phyloP scores from a whole-genome alignment of 2,888 invertebrate genomes.

The Thyatira batis region DNA sequence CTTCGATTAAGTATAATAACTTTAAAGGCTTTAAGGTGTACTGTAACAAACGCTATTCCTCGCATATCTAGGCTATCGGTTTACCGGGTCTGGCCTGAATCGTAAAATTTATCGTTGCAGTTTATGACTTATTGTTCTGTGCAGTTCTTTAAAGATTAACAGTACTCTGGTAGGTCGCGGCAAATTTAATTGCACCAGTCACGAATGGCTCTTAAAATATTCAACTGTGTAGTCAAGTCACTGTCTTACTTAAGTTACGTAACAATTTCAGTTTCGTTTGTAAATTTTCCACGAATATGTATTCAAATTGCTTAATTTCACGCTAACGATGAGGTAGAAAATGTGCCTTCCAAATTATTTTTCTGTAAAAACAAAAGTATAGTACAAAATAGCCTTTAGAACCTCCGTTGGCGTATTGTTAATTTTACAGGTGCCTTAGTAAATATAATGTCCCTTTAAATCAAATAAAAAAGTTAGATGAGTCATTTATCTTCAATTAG shows the following conservation, averaged over 20 bases:
- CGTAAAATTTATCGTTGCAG: slow-evolving; percentile 68
- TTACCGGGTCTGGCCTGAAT: slow-evolving; percentile 53
- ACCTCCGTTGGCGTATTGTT: not conserved
- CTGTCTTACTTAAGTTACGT: slow-evolving; percentile 22
- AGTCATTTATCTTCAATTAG: not conserved
- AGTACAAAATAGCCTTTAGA: not conserved
- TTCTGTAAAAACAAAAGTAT: too few relatives aligned
- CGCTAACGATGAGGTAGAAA: not conserved
- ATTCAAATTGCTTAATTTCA: slow-evolving; percentile 3
- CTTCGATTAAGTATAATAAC: slow-evolving; percentile 14
- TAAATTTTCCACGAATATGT: slow-evolving; percentile 1
- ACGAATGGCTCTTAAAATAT: slow-evolving; percentile 40
- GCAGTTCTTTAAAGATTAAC: slow-evolving; percentile 46
- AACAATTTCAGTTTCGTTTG: slow-evolving; percentile 3
- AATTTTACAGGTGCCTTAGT: not conserved
- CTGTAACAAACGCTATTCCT: slow-evolving; percentile 21
- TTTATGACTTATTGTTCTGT: slow-evolving; percentile 73
- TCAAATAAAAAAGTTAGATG: not conserved
- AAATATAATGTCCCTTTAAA: not conserved
- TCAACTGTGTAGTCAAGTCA: slow-evolving; percentile 16
- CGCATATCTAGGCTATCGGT: slow-evolving; percentile 70
- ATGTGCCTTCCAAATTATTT: not conserved
- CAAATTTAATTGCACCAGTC: slow-evolving; percentile 32
- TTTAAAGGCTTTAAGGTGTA: slow-evolving; percentile 16
- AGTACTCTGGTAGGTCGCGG: slow-evolving; percentile 28